phyloP scores from a whole-genome alignment of 1,140 invertebrate genomes.

The Drosophila busckii region DNA sequence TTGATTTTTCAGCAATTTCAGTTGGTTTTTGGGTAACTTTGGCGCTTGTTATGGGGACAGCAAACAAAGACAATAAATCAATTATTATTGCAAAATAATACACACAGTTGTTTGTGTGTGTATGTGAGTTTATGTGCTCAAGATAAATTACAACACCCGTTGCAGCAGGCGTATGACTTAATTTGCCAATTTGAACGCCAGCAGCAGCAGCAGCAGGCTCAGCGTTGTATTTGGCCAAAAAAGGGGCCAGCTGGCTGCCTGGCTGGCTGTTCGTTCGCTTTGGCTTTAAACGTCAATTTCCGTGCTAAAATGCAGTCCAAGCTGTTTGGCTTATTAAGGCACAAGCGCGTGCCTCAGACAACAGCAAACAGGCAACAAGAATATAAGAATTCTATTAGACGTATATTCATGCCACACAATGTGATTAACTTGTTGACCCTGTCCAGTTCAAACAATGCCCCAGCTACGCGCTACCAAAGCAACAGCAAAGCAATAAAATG shows the following conservation, averaged over 20 bases:
- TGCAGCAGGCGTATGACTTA: conserved; percentile 75
- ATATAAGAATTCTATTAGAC: conserved; percentile 72
- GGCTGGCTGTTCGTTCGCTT: conserved; percentile 2
- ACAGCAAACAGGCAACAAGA: conserved; percentile 18
- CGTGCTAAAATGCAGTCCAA: conserved; percentile 38
- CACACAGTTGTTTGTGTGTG: neutral
- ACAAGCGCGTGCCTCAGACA: conserved; percentile 27
- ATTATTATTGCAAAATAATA: conserved; percentile 74
- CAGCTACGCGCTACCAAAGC: too few species aligned
- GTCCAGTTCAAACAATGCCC: conserved; percentile 51
- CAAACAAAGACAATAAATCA: conserved; percentile 74
- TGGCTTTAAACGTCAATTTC: conserved; percentile 71
- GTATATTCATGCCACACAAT: conserved; percentile 70
- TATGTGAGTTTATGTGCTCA: too few species aligned
- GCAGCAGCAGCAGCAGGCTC: too few species aligned
- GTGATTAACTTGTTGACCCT: conserved; percentile 73
- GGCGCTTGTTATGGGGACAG: conserved; percentile 32
- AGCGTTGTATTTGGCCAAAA: conserved; percentile 58
- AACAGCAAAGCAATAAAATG: conserved; percentile 16
- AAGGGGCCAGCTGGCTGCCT: conserved; percentile 68
- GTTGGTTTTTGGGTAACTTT: neutral
- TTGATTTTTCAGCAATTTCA: conserved; percentile 39
- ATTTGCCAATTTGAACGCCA: conserved; percentile 75
- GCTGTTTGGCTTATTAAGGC: conserved; percentile 40
- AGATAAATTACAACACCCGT: conserved; percentile 63